These are phyloP conservation scores for Synanthedon vespiformis DNA, from an alignment of 2,888 invertebrate species.

Conservation along the genomic window DNA sequence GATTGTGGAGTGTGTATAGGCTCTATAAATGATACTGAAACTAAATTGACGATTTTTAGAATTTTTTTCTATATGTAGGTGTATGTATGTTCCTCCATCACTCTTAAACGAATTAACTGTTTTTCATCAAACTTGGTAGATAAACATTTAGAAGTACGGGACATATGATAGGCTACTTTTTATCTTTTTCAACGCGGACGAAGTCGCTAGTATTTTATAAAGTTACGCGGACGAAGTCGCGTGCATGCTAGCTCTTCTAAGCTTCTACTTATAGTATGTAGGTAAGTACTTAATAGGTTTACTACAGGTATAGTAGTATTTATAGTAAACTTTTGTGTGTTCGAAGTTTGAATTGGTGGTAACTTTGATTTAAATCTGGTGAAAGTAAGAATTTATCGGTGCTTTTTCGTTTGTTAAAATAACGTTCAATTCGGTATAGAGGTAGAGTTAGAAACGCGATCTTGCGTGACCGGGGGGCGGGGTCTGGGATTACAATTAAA, in stretches of 20 bases:
- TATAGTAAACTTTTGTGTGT: background rate
- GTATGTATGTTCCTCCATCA: no score
- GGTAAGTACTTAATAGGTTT: background rate
- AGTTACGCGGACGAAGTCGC: background rate
- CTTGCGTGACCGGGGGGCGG: conserved; percentile 63
- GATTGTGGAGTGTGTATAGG: no score
- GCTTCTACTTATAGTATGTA: background rate
- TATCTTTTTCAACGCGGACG: background rate
- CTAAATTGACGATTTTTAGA: no score
- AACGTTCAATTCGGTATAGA: background rate
- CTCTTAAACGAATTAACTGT: no score
- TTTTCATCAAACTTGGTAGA: no score
- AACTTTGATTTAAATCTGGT: background rate
- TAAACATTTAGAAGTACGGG: no score
- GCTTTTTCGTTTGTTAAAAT: conserved; percentile 1
- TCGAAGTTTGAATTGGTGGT: background rate
- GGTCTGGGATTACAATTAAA: conserved; percentile 60
- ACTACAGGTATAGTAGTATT: background rate
- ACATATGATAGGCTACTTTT: no score
- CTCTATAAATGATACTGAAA: no score
- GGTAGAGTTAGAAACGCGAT: conserved; percentile 42
- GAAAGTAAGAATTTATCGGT: background rate
- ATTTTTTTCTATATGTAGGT: no score
- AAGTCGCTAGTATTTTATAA: no score
- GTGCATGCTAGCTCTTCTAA: background rate